A percentile compares a stretch with the other conserved stretches of the same genome.
Conservation (phyloP, 1,140 invertebrate genomes). For the Sminthurides bifidus region DNA sequence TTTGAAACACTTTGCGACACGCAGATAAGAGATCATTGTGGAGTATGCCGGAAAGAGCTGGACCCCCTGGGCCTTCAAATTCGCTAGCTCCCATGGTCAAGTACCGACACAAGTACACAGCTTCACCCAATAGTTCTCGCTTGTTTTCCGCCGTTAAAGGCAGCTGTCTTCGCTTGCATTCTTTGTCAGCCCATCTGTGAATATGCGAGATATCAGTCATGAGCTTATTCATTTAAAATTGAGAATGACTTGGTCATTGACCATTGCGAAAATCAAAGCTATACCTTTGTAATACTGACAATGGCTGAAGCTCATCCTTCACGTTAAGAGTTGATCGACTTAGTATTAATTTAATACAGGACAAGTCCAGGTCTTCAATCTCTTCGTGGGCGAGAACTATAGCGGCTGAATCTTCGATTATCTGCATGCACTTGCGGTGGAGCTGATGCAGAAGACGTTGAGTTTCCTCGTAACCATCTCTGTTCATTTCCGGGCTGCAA, state of each 20-base stretch:
- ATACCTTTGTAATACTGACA: slow-evolving; percentile 41
- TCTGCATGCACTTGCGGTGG: slow-evolving; percentile 46
- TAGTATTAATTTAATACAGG: slow-evolving; percentile 45
- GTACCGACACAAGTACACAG: slow-evolving; percentile 53
- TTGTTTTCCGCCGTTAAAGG: slow-evolving; percentile 49
- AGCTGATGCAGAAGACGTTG: slow-evolving; percentile 43
- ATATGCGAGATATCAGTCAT: neutral
- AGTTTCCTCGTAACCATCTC: slow-evolving; percentile 9
- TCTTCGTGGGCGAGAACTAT: slow-evolving; percentile 49
- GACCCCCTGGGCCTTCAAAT: slow-evolving; percentile 43
- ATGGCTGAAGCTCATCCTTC: slow-evolving; percentile 44
- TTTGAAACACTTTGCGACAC: no score
- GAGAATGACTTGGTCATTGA: slow-evolving; percentile 31
- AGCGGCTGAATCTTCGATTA: slow-evolving; percentile 50
- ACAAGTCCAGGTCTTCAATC: slow-evolving; percentile 50
- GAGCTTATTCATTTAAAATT: slow-evolving; percentile 13
- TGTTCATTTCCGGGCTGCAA: neutral
- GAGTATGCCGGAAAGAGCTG: slow-evolving; percentile 37
- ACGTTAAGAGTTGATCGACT: slow-evolving; percentile 46
- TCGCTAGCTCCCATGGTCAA: slow-evolving; percentile 47
- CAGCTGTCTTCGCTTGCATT: slow-evolving; percentile 49
- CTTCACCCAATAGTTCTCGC: slow-evolving; percentile 47
- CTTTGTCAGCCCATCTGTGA: slow-evolving; percentile 51
- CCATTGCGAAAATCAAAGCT: slow-evolving; percentile 9
- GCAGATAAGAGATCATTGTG: slow-evolving; percentile 25